Evolutionary conservation across 2,888 invertebrate species (phyloP), one percentile per base, ranked within the genome.

Genomic region (Ectemnius continuus): DNA sequence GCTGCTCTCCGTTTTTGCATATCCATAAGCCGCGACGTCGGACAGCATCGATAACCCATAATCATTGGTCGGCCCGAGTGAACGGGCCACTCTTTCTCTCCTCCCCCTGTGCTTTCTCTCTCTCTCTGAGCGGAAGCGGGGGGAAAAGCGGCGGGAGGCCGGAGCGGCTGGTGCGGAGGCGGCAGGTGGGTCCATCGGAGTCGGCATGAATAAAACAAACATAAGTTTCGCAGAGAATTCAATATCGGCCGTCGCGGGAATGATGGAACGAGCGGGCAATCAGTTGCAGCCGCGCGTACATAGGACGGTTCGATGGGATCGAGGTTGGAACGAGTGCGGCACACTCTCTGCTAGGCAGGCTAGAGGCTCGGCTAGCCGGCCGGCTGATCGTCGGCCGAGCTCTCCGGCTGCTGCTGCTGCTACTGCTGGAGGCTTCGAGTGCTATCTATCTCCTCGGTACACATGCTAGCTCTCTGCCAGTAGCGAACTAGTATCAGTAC

Each of bases 11-110:
- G 75, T 80, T 80, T 81, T 76, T 80, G 70, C 80, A 81, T 81
- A 81, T 66, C 76, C 73, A 78, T 78, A 73, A 80, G 76, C 73
- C 67, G 62, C 70, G 66, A 73, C 80, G 81, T 76, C 67, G 73
- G 74, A 75, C 76, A 76, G 78, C 80, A 82, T 82, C 82, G 82
- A 80, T 82, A 82, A 80, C 80, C 82, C 80, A 82, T 82, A 82
- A 82, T 82, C 78, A 76, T 78, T 69, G 75, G 36, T 36, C 36
- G 36, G 76, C 65, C 70, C 63, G 67, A 23, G 2, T 23, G 23
- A 23, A 23, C 23, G 23, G 23, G 23, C 67, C 2, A 23, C 23
- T 23, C 23, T 23, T n/a, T n/a, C 23, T 23, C 23, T 23, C 23
- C 2, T 23, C 23, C 20, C 2, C 20, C 20, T 2, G n/a, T n/a